phyloP scores from a whole-genome alignment of 2,888 invertebrate species.

The Plagodis pulveraria region DNA sequence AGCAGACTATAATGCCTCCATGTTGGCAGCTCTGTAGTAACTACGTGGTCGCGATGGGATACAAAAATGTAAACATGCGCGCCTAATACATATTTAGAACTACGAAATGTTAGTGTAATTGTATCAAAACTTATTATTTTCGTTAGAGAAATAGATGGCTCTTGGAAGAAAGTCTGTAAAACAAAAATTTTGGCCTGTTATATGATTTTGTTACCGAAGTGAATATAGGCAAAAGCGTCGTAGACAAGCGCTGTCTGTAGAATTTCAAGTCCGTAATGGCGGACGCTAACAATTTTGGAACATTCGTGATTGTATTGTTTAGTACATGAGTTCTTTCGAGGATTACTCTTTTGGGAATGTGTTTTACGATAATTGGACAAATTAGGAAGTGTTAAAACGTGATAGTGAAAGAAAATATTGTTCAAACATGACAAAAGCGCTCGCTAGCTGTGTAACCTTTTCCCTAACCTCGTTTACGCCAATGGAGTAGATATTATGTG shows the following conservation, averaged over 20 bases:
- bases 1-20: slow-evolving; percentile 68
- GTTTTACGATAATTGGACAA: slow-evolving; percentile 67
- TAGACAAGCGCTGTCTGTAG: slow-evolving; percentile 76
- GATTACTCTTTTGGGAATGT: slow-evolving; percentile 68
- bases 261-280: slow-evolving; percentile 83
- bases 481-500: slow-evolving; percentile 89
- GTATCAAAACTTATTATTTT: slow-evolving; percentile 7
- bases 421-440: slow-evolving; percentile 83
- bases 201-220: slow-evolving; percentile 75
- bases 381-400: slow-evolving; percentile 70
- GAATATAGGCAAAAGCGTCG: slow-evolving; percentile 83
- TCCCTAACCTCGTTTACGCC: slow-evolving; percentile 92
- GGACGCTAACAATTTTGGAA: slow-evolving; percentile 84
- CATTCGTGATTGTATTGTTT: slow-evolving; percentile 84
- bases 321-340: slow-evolving; percentile 70
- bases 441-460: slow-evolving; percentile 88
- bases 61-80: slow-evolving; percentile 82
- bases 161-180: slow-evolving; percentile 17
- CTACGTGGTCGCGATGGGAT: slow-evolving; percentile 79
- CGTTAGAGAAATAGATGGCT: slow-evolving; percentile 15
- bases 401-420: slow-evolving; percentile 81
- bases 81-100: slow-evolving; percentile 36
- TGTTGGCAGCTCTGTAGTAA: slow-evolving; percentile 72
- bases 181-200: slow-evolving; percentile 44
- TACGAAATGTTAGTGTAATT: slow-evolving; percentile 20